Evolutionary conservation across 2,888 invertebrate genomes (phyloP), one percentile per base, ranked within the genome.

Genomic region (Branchellion lobata): DNA sequence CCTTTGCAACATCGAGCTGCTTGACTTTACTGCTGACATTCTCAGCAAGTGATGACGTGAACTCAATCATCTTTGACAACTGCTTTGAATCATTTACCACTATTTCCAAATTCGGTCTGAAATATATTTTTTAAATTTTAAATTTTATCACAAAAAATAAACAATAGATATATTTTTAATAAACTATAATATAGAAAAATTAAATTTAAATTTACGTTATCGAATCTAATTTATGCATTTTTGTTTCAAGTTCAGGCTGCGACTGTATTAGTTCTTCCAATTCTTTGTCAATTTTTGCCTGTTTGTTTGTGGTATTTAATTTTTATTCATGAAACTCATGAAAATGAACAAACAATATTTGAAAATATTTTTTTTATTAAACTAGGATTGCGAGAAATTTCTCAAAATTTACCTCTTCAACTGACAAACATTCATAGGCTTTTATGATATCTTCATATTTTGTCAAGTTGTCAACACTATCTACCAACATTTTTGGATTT

Each of bases 11-110:
- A 89, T 99, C 98, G 68, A 99, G 88, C 80, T 94, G 93, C 14
- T 96, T 91, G 24, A 98, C 97, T 92, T 96, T 97, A 33, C 94
- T 93, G 86, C 95, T 96, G 79, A 99, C 97, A 86, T 94, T 94
- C 85, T 94, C 93, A 0, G 96, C 96, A 74, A 96, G 89, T 34
- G 91, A 90, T 5, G 96, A 94, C 0, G 97, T 96, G 85, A 92
- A 92, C 47, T 92, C 90, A 47, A 98, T 94, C 90, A 95, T 95
- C 80, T 91, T 91, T 1, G 93, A 91, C 40, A 99, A 91, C 83
- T 93, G 92, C 83, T 92, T 91, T 1, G 95, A 85, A 81, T 88
- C 87, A 71, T 86, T 86, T 78, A 86, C 84, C 31, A 88, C 91
- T 31, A 92, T 89, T 83, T 91, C 91, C n/a, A 96, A 89, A 85